Evolutionary conservation across 2,113 vertebrate species (phyloP).

Genomic region (Hypomesus transpacificus): DNA sequence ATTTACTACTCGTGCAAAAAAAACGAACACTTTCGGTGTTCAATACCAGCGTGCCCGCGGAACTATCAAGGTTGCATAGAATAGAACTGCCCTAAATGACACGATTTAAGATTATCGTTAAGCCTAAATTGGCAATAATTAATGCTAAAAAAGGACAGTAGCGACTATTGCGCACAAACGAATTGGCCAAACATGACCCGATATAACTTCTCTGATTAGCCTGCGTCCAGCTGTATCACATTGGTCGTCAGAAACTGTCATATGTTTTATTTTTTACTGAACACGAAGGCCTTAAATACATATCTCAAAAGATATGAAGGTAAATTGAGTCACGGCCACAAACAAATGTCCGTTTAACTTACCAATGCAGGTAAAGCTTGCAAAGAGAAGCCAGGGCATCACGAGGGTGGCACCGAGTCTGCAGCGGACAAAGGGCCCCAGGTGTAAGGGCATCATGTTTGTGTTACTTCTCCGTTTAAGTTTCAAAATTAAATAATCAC

Average conservation of each 20-base stretch:
- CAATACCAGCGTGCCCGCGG: too few species aligned
- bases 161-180: too few species aligned
- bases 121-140: too few species aligned
- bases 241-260: background rate
- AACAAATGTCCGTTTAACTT: slow-evolving; percentile 49
- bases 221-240: too few species aligned
- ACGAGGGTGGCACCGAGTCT: slow-evolving; percentile 59
- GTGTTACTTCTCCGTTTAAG: slow-evolving; percentile 48
- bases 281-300: slow-evolving; percentile 1
- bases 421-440: slow-evolving; percentile 72
- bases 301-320: background rate
- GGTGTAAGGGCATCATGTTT: slow-evolving; percentile 64
- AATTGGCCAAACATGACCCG: too few species aligned
- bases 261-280: background rate
- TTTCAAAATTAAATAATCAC: slow-evolving; percentile 51
- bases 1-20: too few species aligned
- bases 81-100: too few species aligned
- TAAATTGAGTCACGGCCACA: background rate
- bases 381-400: slow-evolving; percentile 55
- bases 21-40: too few species aligned
- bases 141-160: too few species aligned
- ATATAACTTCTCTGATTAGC: too few species aligned
- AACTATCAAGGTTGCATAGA: too few species aligned
- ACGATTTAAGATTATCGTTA: too few species aligned
- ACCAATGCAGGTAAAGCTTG: slow-evolving; percentile 71